Conservation (phyloP, 30 jellyfish, hydroid and myxozoan genomes). For the Pseudorhiza aurosa region DNA sequence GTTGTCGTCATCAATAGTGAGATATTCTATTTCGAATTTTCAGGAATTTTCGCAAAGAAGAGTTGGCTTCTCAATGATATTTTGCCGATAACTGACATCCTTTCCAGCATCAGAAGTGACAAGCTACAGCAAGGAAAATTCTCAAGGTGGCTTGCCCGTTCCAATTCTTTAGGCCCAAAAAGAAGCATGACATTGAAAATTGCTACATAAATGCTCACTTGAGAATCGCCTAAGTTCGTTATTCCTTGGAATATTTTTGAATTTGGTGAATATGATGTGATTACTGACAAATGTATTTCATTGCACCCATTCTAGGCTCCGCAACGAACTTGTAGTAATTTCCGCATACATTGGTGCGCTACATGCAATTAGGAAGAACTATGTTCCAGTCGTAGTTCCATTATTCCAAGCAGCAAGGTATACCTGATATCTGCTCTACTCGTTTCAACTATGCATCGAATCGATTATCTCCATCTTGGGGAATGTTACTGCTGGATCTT, state of each 20-base stretch:
- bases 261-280: no score
- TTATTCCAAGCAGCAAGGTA: slow-evolving; percentile 75
- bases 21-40: background rate
- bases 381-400: slow-evolving; percentile 55
- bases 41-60: slow-evolving; percentile 32
- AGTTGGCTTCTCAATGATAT: slow-evolving; percentile 46
- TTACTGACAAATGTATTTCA: background rate
- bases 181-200: no score
- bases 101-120: slow-evolving; percentile 53
- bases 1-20: no score
- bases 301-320: slow-evolving; percentile 63
- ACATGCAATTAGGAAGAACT: slow-evolving; percentile 74
- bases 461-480: no score
- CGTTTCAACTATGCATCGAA: background rate
- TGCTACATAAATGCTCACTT: no score
- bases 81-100: slow-evolving; percentile 22
- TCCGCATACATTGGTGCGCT: slow-evolving; percentile 78
- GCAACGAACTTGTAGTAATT: slow-evolving; percentile 48
- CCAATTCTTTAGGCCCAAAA: no score
- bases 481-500: no score
- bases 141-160: slow-evolving; percentile 44
- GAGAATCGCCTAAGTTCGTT: no score
- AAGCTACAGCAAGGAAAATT: slow-evolving; percentile 53
- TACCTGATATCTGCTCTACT: background rate
- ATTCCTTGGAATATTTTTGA: no score